Evolutionary conservation across 2,113 vertebrate species (phyloP).

Genomic region (Bufo bufo): DNA sequence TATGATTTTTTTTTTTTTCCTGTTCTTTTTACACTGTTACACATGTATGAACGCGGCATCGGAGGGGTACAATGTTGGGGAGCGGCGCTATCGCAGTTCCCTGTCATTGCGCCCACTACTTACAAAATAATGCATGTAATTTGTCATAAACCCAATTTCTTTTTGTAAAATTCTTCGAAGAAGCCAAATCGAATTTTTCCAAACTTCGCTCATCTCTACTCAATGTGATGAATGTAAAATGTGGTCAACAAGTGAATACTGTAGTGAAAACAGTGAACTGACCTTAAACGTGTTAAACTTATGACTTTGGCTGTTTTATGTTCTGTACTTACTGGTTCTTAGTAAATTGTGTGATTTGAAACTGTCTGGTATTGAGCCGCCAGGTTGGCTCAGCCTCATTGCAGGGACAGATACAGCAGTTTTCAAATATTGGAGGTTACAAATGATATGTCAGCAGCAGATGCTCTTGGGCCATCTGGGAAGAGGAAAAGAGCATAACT

Average conservation of each 20-base stretch:
- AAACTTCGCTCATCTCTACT: too few relatives aligned
- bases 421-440: slow-evolving; percentile 45
- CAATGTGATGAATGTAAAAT: background rate
- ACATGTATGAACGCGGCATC: too few relatives aligned
- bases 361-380: background rate
- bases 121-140: too few relatives aligned
- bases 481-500: slow-evolving; percentile 42
- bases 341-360: background rate
- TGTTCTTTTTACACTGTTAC: too few relatives aligned
- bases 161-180: too few relatives aligned
- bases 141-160: too few relatives aligned
- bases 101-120: too few relatives aligned
- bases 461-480: slow-evolving; percentile 53
- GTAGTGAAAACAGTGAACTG: background rate
- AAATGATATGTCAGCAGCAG: slow-evolving; percentile 53
- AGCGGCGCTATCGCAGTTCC: too few relatives aligned
- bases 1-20: too few relatives aligned
- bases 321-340: background rate
- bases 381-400: background rate
- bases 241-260: background rate
- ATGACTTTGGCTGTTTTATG: background rate
- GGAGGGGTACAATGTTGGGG: too few relatives aligned
- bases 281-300: background rate
- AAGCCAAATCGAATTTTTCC: too few relatives aligned
- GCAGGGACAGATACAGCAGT: slow-evolving; percentile 27